A percentile compares a stretch with the other conserved stretches of the same genome.
phyloP scores from a whole-genome alignment of 2,888 invertebrate genomes.

The Spilosoma lubricipeda region DNA sequence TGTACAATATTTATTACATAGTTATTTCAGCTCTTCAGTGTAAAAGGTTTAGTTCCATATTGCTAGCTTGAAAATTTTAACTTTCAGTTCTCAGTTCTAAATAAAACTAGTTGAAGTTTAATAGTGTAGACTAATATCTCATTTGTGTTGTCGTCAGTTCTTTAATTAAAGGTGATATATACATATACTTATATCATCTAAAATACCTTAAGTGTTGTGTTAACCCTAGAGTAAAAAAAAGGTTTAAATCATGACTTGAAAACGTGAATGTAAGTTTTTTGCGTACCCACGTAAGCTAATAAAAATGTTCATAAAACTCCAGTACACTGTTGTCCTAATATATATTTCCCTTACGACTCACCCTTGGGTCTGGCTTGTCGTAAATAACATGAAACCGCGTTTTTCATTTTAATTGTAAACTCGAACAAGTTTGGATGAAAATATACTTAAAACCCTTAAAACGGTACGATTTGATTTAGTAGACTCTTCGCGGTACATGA shows the following conservation, averaged over 20 bases:
- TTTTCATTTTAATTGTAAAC: conserved; percentile 26
- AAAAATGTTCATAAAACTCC: background rate
- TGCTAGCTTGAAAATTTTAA: background rate
- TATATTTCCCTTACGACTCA: conserved; percentile 3
- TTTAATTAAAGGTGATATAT: background rate
- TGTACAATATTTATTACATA: no score
- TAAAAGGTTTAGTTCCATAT: background rate
- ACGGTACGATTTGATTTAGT: conserved; percentile 5
- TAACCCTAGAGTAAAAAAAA: background rate
- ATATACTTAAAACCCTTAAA: conserved; percentile 12
- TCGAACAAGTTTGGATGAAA: conserved; percentile 16
- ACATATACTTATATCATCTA: no score
- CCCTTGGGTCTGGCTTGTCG: conserved; percentile 4
- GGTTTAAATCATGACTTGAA: background rate
- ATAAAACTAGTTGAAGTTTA: background rate
- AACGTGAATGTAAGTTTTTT: background rate
- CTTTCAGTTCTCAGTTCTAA: no score
- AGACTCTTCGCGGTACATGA: background rate
- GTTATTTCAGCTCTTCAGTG: background rate
- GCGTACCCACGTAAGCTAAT: background rate
- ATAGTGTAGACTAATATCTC: no score
- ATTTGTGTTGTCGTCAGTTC: no score
- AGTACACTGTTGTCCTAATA: background rate
- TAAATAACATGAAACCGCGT: conserved; percentile 13
- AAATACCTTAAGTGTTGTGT: background rate